Conservation (phyloP, 2,888 invertebrate species). For the Melinaea menophilus region DNA sequence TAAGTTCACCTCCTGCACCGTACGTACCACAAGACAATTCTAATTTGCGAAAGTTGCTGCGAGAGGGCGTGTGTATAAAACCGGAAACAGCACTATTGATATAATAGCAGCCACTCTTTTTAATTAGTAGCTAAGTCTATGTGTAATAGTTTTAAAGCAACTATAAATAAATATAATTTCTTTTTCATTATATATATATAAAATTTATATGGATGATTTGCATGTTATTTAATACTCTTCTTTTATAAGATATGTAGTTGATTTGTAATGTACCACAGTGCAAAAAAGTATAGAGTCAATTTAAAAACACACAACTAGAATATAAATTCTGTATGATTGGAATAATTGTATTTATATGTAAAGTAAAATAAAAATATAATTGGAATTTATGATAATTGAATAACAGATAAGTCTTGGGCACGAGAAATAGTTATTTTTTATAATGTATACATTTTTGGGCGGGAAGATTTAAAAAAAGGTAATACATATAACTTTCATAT, state of each 20-base stretch:
- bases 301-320: too few relatives aligned
- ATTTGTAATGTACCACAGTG: too few relatives aligned
- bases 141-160: background rate
- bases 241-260: too few relatives aligned
- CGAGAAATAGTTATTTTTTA: background rate
- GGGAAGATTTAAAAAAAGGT: constrained; percentile 3
- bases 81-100: constrained; percentile 62
- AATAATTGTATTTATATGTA: too few relatives aligned
- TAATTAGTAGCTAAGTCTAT: background rate
- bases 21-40: constrained; percentile 70
- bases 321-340: too few relatives aligned
- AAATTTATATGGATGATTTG: too few relatives aligned
- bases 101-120: constrained; percentile 24
- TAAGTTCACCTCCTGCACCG: constrained; percentile 53
- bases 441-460: background rate
- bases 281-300: too few relatives aligned
- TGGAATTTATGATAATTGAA: too few relatives aligned
- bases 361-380: too few relatives aligned
- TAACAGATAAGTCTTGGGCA: too few relatives aligned
- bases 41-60: constrained; percentile 41
- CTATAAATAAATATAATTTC: background rate
- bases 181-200: too few relatives aligned
- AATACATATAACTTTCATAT: background rate
- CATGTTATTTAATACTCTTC: too few relatives aligned
- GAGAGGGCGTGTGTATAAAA: constrained; percentile 51